Evolutionary conservation across 2,888 invertebrate species (phyloP), one percentile per base, ranked within the genome.

Genomic region (Troilus luridus): DNA sequence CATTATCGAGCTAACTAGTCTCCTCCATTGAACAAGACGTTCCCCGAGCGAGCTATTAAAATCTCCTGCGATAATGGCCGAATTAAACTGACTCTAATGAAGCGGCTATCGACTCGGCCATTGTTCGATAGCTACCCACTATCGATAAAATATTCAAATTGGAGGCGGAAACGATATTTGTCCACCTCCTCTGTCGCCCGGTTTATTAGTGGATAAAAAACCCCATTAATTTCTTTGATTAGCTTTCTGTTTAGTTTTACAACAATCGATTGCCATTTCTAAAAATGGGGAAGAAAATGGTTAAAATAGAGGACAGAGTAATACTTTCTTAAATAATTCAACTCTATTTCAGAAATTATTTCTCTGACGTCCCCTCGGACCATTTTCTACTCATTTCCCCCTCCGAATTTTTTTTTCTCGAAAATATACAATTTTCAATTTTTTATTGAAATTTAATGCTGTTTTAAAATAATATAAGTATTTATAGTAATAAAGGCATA

Each of bases 71-170:
- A 21, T 81, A 54, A 81, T 41, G 81, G 54, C 81, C 54, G n/a
- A 81, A 81, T 54, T 56, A 41, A 41, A 21, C 7, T 54, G 81
- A 81, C 81, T 41, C 81, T 81, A 81, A 81, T 81, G 81, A 81
- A 56, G 81, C 54, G 81, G 67, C 3, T 67, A 67, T 67, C 19
- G 67, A 59, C 59, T 59, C 59, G 67, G 81, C 54, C 54, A 81
- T 54, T 67, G 67, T 67, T 67, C 54, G 81, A 54, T 54, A 54
- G 21, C 41, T 41, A 54, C 81, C 81, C 81, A 54, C 81, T 54
- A 81, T 81, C 81, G 81, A 81, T 81, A 81, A 81, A 24, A 27
- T 81, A 81, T 81, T 81, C 81, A 54, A 81, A 81, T 81, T 81
- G 81, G 54, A 54, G 54, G 41, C 54, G 21, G 8, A 81, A 81